Conservation (phyloP, 1,140 invertebrate species). For the Gryon sp. region DNA sequence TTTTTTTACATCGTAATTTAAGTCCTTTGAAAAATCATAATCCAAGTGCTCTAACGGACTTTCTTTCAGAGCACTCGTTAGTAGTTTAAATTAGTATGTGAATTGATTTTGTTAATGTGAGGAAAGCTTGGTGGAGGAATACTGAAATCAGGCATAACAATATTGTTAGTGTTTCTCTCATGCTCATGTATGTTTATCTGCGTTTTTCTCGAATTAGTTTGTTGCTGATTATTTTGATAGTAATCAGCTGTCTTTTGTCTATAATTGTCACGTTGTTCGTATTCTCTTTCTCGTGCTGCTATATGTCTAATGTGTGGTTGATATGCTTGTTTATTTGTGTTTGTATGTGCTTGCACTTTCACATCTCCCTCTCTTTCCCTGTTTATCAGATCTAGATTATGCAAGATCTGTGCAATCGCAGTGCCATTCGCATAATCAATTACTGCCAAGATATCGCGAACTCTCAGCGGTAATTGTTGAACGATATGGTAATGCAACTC, state of each 20-base stretch:
- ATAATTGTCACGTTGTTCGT: too few relatives aligned
- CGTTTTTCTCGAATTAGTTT: too few relatives aligned
- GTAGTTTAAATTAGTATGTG: slow-evolving; percentile 36
- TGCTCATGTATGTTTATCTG: too few relatives aligned
- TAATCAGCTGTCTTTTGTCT: too few relatives aligned
- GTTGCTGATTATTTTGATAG: too few relatives aligned
- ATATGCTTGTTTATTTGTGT: background rate
- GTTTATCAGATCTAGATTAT: slow-evolving; percentile 6
- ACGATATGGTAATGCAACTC: slow-evolving; percentile 33
- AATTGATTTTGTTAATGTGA: too few relatives aligned
- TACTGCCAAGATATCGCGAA: slow-evolving; percentile 17
- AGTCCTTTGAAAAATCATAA: slow-evolving; percentile 30
- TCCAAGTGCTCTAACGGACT: slow-evolving; percentile 23
- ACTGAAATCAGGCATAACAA: background rate
- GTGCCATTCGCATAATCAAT: slow-evolving; percentile 1
- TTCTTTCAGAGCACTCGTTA: slow-evolving; percentile 5
- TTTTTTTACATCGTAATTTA: slow-evolving; percentile 4
- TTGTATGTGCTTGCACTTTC: too few relatives aligned
- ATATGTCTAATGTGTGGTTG: background rate
- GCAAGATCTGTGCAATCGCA: slow-evolving; percentile 6
- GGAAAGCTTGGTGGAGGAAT: background rate
- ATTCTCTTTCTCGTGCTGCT: background rate
- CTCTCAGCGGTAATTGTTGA: slow-evolving; percentile 21
- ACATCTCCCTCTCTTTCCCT: slow-evolving; percentile 9
- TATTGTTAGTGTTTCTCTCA: background rate